Evolutionary conservation across 2,113 vertebrate genomes (phyloP).

Genomic region (zebrafish (Danio rerio)): DNA sequence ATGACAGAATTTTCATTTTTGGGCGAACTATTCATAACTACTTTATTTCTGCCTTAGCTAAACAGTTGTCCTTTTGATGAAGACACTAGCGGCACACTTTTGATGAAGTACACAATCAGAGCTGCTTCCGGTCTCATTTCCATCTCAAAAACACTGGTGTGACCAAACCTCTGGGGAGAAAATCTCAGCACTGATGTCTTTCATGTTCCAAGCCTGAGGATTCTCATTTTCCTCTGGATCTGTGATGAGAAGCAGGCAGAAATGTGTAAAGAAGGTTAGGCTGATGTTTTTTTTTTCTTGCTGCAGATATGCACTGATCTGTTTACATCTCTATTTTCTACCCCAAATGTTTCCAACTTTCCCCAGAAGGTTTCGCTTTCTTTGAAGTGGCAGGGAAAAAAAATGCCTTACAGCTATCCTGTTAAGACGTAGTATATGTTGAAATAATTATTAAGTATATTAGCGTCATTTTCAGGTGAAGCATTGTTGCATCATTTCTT

Average conservation of each 20-base stretch:
- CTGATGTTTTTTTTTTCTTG: neutral
- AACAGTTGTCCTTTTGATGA: slow-evolving; percentile 29
- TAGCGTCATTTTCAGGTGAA: neutral
- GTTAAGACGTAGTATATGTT: slow-evolving; percentile 47
- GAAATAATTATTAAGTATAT: neutral
- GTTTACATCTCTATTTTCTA: slow-evolving; percentile 30
- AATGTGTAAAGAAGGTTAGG: slow-evolving; percentile 20
- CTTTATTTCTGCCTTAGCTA: neutral
- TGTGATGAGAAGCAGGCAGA: slow-evolving; percentile 51
- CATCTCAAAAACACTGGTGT: slow-evolving; percentile 44
- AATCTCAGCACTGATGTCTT: slow-evolving; percentile 64
- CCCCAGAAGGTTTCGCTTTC: slow-evolving; percentile 57
- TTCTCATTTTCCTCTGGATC: slow-evolving; percentile 59
- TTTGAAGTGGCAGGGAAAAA: slow-evolving; percentile 64
- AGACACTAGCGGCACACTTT: slow-evolving; percentile 8
- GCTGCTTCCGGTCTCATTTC: slow-evolving; percentile 30
- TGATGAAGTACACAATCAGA: slow-evolving; percentile 20
- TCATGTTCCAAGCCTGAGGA: slow-evolving; percentile 65
- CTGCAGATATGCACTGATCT: slow-evolving; percentile 3
- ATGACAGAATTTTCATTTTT: neutral
- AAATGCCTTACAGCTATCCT: slow-evolving; percentile 64
- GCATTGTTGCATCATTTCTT: neutral
- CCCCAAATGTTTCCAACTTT: slow-evolving; percentile 46
- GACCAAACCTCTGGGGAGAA: slow-evolving; percentile 63
- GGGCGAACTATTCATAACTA: neutral